phyloP scores from a whole-genome alignment of 2,888 invertebrate genomes.

The Plagiodera versicolora region DNA sequence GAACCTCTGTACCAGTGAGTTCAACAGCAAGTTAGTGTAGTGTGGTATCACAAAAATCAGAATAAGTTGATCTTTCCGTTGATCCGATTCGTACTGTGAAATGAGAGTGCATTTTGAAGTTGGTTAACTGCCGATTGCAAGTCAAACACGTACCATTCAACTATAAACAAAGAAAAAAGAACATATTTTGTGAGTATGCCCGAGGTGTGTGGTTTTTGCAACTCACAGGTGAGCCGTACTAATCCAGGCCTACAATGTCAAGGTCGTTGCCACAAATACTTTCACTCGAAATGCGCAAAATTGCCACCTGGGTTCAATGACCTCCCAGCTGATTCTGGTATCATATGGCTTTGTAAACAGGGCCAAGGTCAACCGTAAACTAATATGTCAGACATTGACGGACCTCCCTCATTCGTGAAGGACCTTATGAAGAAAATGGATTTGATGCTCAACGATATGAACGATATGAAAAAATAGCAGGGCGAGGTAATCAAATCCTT shows the following conservation, averaged over 20 bases:
- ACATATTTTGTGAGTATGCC: neutral
- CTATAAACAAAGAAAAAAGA: neutral
- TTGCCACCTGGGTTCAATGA: neutral
- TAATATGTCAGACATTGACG: neutral
- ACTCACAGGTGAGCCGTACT: neutral
- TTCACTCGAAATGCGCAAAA: conserved; percentile 1
- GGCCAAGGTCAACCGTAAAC: neutral
- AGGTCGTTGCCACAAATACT: neutral
- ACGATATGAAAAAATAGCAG: neutral
- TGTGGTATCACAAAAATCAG: neutral
- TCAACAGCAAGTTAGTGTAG: neutral
- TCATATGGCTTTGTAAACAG: neutral
- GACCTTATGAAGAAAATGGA: neutral
- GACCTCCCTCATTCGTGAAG: too few species aligned
- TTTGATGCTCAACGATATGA: neutral
- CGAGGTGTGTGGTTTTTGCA: neutral
- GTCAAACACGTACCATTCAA: neutral
- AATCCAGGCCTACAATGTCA: neutral
- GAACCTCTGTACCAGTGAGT: neutral
- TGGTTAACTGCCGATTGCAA: too few species aligned
- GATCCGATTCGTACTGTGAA: neutral
- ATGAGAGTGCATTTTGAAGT: too few species aligned
- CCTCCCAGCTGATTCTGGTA: conserved; percentile 1
- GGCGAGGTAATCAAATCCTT: neutral
- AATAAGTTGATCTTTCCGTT: neutral